Evolutionary conservation across 2,113 vertebrate species (phyloP).

Genomic region (Clarias macrocephalus): DNA sequence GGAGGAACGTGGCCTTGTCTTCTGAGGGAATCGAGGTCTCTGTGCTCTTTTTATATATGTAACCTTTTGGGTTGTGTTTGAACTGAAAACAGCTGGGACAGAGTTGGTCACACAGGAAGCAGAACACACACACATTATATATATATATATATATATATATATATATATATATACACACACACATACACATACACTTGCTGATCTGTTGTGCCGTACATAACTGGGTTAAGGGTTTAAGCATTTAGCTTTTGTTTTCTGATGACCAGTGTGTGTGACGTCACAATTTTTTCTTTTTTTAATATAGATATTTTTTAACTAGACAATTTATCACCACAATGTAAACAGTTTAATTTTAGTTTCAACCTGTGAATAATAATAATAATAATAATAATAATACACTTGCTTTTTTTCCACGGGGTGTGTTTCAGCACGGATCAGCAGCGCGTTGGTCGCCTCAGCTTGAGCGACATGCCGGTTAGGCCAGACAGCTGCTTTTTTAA

Average conservation of each 20-base stretch:
- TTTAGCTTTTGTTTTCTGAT: constrained; percentile 39
- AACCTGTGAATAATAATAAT: background rate
- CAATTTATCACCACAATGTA: background rate
- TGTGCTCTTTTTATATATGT: constrained; percentile 36
- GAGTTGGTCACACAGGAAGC: constrained; percentile 45
- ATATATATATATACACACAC: constrained; percentile 27
- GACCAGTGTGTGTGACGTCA: constrained; percentile 28
- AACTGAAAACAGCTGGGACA: constrained; percentile 53
- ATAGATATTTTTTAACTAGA: background rate
- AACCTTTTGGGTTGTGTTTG: constrained; percentile 43
- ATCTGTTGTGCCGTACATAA: constrained; percentile 20
- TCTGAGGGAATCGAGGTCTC: constrained; percentile 37
- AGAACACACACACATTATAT: background rate
- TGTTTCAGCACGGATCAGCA: background rate
- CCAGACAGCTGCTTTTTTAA: constrained; percentile 67
- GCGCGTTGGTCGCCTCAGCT: background rate
- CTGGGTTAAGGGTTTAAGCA: constrained; percentile 34
- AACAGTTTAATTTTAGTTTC: background rate
- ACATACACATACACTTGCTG: constrained; percentile 43
- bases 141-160: background rate
- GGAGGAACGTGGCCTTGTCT: constrained; percentile 6
- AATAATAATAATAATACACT: background rate
- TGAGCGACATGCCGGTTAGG: constrained; percentile 32
- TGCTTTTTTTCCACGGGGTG: background rate
- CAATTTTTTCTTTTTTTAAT: background rate